phyloP scores from a whole-genome alignment of 2,888 invertebrate genomes.

The Drosophila paracracens region DNA sequence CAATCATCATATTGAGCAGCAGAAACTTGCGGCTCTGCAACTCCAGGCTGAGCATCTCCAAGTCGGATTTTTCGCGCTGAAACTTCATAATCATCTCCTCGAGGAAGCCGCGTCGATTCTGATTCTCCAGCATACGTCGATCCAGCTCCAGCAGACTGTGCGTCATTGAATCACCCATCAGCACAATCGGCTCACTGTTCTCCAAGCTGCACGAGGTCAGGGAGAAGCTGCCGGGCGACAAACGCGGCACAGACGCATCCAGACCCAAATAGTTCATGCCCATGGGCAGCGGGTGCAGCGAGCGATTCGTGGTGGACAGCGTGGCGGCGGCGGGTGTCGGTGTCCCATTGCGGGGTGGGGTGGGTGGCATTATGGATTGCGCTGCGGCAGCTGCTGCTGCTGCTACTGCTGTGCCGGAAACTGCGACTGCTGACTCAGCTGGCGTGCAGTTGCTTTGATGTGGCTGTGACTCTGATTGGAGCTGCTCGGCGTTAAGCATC shows the following conservation, averaged over 20 bases:
- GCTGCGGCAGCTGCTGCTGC: background rate
- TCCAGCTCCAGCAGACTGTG: constrained; percentile 82
- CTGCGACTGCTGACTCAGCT: constrained; percentile 26
- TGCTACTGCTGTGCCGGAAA: background rate
- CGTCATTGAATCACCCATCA: constrained; percentile 70
- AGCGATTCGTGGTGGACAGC: constrained; percentile 5
- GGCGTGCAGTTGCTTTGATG: constrained; percentile 30
- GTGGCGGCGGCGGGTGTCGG: background rate
- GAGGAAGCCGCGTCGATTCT: constrained; percentile 82
- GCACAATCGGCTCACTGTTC: constrained; percentile 54
- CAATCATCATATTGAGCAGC: constrained; percentile 75
- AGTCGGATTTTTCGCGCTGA: constrained; percentile 83
- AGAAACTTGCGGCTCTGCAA: constrained; percentile 83
- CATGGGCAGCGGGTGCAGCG: constrained; percentile 12
- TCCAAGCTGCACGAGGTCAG: constrained; percentile 20
- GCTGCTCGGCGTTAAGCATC: constrained; percentile 46
- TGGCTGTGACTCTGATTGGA: constrained; percentile 42
- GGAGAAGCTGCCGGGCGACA: constrained; percentile 25
- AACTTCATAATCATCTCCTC: constrained; percentile 84
- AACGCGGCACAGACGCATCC: constrained; percentile 31
- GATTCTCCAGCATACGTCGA: constrained; percentile 81
- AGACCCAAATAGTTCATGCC: constrained; percentile 40
- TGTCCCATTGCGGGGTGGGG: constrained; percentile 39
- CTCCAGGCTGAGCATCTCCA: constrained; percentile 81
- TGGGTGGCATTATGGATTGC: constrained; percentile 37